Base-by-base conservation (phyloP, 2,888 invertebrate genomes). In the Scaptomyza polygonia region DNA sequence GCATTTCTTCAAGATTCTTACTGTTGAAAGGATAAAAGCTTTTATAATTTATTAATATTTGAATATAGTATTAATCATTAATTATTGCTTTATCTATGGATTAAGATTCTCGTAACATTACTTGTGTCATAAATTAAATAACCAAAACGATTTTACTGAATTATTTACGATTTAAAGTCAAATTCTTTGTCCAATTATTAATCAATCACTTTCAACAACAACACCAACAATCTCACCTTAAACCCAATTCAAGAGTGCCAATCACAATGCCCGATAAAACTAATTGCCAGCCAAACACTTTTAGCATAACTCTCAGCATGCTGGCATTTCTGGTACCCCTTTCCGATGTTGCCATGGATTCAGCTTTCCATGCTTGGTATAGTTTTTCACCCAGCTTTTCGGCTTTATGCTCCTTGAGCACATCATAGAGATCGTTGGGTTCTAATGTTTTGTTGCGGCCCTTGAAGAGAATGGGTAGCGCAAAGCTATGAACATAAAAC, bases 391-490 rank as follows among this genome's bases (percentile, higher is more conserved):
- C 95, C 48, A 95, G 89, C 3, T 64, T 75, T 12, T 88, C 89
- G 2, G 97, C 97, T 82, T 93, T 93, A 89, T 97, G 97, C 30
- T 92, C 92, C 42, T 91, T 92, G 47, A 95, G 93, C 0, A 96
- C 94, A 79, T 95, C 94, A 81, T 95, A 95, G 32, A 97, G 92
- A 91, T 97, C 97, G 34, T 93, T 93, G 43, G 95, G 93, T 72
- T 95, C 95, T 53, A 97, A 91, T 54, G 94, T 94, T 77, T 95
- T 94, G 56, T 92, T 93, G 79, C 94, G 94, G 0, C 97, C 97
- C 88, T 94, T 94, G 76, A 94, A 94, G 91, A 97, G 96, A 78
- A 96, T 92, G 3, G 94, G 95, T 83, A 96, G 92, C 52, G 96
- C 95, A 95, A 96, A 97, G 91, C 95, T 95, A 88, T 39, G 93